phyloP scores from a whole-genome alignment of 2,113 vertebrate species.

The Hippocampus comes region DNA sequence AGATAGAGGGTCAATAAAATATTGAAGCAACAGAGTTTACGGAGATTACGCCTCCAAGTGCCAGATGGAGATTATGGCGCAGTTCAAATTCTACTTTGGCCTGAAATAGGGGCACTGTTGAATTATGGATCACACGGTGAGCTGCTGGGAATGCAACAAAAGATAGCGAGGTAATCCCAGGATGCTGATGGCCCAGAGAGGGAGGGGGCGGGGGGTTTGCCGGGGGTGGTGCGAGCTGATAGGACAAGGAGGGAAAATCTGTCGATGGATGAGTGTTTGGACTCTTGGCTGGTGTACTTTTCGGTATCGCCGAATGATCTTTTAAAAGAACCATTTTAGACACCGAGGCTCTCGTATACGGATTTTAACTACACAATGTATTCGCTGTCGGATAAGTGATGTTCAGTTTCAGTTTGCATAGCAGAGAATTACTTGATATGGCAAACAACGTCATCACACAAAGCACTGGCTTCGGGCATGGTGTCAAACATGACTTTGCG shows the following conservation, averaged over 20 bases:
- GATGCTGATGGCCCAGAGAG: conserved; percentile 51
- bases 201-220: conserved; percentile 7
- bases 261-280: conserved; percentile 37
- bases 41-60: conserved; percentile 67
- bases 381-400: conserved; percentile 16
- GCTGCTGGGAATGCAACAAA: conserved; percentile 61
- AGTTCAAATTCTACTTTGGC: conserved; percentile 64
- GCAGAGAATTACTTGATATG: conserved; percentile 28
- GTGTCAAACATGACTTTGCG: conserved; percentile 36
- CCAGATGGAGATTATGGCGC: conserved; percentile 63
- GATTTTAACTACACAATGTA: conserved; percentile 6
- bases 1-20: conserved; percentile 65
- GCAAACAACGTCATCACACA: conserved; percentile 41
- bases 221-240: conserved; percentile 41
- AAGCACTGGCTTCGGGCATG: not conserved
- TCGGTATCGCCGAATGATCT: conserved; percentile 24
- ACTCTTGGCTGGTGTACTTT: conserved; percentile 42
- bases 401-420: conserved; percentile 27
- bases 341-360: conserved; percentile 11
- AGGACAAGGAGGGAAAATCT: conserved; percentile 38
- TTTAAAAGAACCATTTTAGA: conserved; percentile 18
- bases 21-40: conserved; percentile 70
- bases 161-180: conserved; percentile 67
- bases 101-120: conserved; percentile 62
- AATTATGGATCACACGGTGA: conserved; percentile 66